Percentiles rank a stretch among this genome's conserved stretches.
phyloP scores from a whole-genome alignment of 2,888 invertebrate species.

The Crossocerus cetratus region DNA sequence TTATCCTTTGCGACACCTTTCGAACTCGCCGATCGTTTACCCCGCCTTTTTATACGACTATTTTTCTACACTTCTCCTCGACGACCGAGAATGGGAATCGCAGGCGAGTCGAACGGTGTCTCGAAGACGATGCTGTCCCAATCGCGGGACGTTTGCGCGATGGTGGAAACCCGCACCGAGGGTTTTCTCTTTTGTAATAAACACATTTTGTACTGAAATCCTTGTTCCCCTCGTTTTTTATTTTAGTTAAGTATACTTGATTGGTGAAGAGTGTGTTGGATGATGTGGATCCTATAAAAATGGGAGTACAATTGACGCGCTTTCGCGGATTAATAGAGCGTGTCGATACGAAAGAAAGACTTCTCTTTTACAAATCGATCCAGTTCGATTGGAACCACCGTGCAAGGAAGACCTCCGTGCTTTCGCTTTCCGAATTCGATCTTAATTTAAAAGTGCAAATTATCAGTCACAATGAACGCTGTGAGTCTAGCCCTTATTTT shows the following conservation, averaged over 20 bases:
- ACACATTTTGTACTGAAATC: neutral
- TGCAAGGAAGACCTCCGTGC: neutral
- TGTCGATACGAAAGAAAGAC: neutral
- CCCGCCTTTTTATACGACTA: neutral
- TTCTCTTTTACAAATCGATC: neutral
- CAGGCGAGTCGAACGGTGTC: neutral
- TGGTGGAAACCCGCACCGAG: neutral
- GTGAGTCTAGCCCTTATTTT: neutral
- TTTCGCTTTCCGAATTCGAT: neutral
- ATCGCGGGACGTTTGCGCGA: neutral
- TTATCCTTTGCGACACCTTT: neutral
- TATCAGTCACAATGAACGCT: neutral
- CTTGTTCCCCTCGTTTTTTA: neutral
- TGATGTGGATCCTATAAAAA: neutral
- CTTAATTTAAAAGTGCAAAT: neutral
- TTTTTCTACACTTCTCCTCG: neutral
- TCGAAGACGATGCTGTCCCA: neutral
- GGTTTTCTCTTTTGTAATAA: neutral
- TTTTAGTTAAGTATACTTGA: neutral
- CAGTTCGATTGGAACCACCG: neutral
- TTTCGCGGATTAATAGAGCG: neutral
- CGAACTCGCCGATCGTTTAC: neutral
- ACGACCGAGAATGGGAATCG: neutral
- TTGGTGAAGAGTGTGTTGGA: neutral
- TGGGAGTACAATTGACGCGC: neutral